Evolutionary conservation across 1,140 invertebrate species (phyloP), one percentile per base, ranked within the genome.

Genomic region (Carposina sasakii): DNA sequence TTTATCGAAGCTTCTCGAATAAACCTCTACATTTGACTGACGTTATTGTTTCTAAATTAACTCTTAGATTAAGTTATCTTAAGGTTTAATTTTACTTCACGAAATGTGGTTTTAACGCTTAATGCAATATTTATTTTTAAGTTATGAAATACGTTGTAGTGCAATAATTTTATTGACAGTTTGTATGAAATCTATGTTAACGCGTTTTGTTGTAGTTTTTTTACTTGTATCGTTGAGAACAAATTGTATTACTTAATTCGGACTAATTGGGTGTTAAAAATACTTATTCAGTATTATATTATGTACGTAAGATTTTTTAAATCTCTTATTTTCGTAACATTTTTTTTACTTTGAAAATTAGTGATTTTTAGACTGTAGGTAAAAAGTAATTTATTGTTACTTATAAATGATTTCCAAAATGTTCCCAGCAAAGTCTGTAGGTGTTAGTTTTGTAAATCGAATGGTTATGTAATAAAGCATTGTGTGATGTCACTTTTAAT

Each of bases 81-180:
- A 78, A 76, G 75, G 76, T 60, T 76, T 71, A 54, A 65, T 72
- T 71, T 79, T 70, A 79, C 57, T 68, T 71, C 64, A 73, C 67
- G 55, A 67, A 69, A 78, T 64, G 69, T 75, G 68, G 69, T 73
- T 37, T 43, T 77, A 76, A 78, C 71, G 78, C 72, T 79, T 76
- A 77, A 57, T 74, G 76, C 73, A 78, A 79, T 79, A 82, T 79
- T 82, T 81, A 81, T 81, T 82, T 74, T 71, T 82, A 78, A 79
- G 73, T 82, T 79, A 78, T 76, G 60, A 68, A 42, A 54, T 69
- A 69, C 64, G 54, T 76, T 69, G 67, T 76, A 82, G 78, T 82
- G 78, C 78, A 82, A 82, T 82, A 81, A 76, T 76, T 75, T 77
- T 75, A 79, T 79, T 77, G 64, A 78, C 75, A 82, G 75, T 72